phyloP scores from a whole-genome alignment of 2,888 invertebrate genomes.

The Callosobruchus maculatus region DNA sequence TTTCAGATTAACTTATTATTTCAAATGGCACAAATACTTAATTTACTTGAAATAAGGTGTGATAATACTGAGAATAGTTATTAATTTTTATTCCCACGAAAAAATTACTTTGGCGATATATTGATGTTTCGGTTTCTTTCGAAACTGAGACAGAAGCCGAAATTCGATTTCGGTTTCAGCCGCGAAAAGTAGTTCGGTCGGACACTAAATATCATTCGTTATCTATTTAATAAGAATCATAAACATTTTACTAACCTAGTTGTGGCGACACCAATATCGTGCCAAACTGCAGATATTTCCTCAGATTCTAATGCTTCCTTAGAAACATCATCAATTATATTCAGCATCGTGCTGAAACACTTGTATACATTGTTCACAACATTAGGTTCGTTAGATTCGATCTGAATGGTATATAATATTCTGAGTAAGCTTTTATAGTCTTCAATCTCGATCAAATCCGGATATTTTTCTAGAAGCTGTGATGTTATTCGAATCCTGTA shows the following conservation, averaged over 20 bases:
- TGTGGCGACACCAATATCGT: slow-evolving; percentile 23
- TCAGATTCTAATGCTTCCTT: background rate
- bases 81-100: too few relatives aligned
- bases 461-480: slow-evolving; percentile 45
- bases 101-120: too few relatives aligned
- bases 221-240: too few relatives aligned
- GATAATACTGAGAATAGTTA: too few relatives aligned
- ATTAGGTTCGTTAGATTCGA: slow-evolving; percentile 23
- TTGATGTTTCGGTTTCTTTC: too few relatives aligned
- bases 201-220: too few relatives aligned
- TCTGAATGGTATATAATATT: slow-evolving; percentile 39
- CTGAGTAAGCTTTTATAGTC: slow-evolving; percentile 46
- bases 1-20: too few relatives aligned
- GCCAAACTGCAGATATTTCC: slow-evolving; percentile 24
- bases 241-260: slow-evolving; percentile 21
- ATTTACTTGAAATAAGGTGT: too few relatives aligned
- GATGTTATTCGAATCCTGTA: slow-evolving; percentile 45
- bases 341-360: slow-evolving; percentile 20
- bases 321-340: slow-evolving; percentile 1
- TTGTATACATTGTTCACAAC: slow-evolving; percentile 22
- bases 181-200: too few relatives aligned
- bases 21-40: too few relatives aligned
- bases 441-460: slow-evolving; percentile 40
- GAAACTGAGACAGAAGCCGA: too few relatives aligned
- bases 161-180: too few relatives aligned